A percentile compares a stretch with the other conserved stretches of the same genome.
These are phyloP conservation scores for Trinorchestia longiramus DNA, from an alignment of 1,140 invertebrate species.

Conservation along the genomic window DNA sequence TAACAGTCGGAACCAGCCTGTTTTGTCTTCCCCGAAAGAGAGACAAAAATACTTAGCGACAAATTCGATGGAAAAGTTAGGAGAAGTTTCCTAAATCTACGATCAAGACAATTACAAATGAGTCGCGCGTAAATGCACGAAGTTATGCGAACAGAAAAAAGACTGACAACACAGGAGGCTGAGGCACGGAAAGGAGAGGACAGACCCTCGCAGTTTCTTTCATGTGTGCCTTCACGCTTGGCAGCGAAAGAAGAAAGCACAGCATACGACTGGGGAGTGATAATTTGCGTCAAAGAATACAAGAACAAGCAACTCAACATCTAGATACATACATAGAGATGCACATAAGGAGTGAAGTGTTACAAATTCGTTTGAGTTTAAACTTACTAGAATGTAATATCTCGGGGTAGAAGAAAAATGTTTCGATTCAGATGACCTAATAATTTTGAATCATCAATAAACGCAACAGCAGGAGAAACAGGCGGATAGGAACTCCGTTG, in stretches of 20 bases:
- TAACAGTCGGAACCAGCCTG: too few species aligned
- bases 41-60: too few species aligned
- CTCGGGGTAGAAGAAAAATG: not conserved
- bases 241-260: not conserved
- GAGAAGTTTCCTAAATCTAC: too few species aligned
- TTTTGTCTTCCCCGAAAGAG: too few species aligned
- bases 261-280: not conserved
- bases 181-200: not conserved
- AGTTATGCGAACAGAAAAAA: slow-evolving; percentile 2
- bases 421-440: not conserved
- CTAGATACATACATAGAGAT: not conserved
- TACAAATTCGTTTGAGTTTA: not conserved
- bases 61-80: too few species aligned
- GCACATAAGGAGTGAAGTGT: not conserved
- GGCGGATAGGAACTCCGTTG: not conserved
- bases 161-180: not conserved
- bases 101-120: too few species aligned
- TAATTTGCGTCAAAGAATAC: not conserved
- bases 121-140: not conserved
- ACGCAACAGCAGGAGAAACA: not conserved
- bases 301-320: not conserved
- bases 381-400: not conserved
- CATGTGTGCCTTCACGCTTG: slow-evolving; percentile 19
- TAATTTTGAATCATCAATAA: not conserved
- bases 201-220: not conserved